Conservation (phyloP, 2,113 vertebrate genomes). For the Brachionichthys hirsutus region DNA sequence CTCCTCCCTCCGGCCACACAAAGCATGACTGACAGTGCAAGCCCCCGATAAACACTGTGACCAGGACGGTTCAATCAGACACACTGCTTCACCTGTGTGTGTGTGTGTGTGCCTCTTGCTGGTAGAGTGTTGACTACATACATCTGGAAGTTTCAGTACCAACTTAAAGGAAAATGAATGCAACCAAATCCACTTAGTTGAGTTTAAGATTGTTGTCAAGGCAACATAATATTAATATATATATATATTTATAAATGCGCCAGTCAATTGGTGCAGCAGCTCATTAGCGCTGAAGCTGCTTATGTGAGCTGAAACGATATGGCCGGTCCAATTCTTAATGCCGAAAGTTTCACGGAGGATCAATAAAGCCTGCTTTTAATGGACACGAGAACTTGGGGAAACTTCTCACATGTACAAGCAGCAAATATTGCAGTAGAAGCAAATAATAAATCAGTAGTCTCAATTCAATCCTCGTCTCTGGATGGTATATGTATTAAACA, state of each 20-base stretch:
- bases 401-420: constrained; percentile 14
- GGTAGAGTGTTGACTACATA: background rate
- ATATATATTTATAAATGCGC: background rate
- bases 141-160: no score
- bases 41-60: constrained; percentile 33
- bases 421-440: background rate
- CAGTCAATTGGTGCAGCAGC: constrained; percentile 20
- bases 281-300: constrained; percentile 46
- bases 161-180: constrained; percentile 5
- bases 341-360: constrained; percentile 41
- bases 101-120: constrained; percentile 8
- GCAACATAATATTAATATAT: background rate
- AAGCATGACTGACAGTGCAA: constrained; percentile 38
- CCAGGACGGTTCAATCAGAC: constrained; percentile 18
- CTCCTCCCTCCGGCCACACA: constrained; percentile 29
- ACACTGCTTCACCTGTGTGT: constrained; percentile 14
- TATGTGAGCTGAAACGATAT: constrained; percentile 33
- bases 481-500: constrained; percentile 6
- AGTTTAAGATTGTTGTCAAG: constrained; percentile 8
- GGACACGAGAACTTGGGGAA: constrained; percentile 25
- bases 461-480: background rate
- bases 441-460: background rate
- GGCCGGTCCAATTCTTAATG: constrained; percentile 30
- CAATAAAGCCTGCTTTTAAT: constrained; percentile 44
- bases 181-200: constrained; percentile 4